These are phyloP conservation scores for Tragelaphus scriptus DNA, from an alignment of 2,113 vertebrate species.

Conservation along the genomic window DNA sequence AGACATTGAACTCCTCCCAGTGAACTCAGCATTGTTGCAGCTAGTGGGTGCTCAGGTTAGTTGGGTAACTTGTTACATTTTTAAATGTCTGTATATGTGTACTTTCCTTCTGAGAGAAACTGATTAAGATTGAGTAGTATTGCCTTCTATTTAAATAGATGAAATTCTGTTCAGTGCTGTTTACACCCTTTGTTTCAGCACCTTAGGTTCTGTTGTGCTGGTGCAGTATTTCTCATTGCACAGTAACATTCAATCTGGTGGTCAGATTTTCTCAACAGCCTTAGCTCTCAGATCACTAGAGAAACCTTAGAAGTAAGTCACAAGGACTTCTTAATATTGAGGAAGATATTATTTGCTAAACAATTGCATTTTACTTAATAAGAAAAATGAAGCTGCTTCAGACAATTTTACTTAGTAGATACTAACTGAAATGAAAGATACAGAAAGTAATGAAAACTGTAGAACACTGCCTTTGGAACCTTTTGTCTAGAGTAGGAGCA, in stretches of 20 bases:
- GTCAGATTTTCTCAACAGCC: neutral
- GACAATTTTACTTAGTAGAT: neutral
- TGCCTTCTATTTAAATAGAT: neutral
- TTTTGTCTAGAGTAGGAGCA: neutral
- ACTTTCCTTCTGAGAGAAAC: neutral
- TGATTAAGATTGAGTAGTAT: neutral
- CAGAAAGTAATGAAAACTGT: neutral
- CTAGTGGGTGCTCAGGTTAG: conserved; percentile 96
- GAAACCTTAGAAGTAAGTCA: neutral
- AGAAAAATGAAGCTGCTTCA: neutral
- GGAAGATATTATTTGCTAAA: conserved; percentile 13
- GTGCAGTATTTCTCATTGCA: neutral
- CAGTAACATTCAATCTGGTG: neutral
- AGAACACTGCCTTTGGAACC: neutral
- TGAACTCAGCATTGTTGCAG: conserved; percentile 95
- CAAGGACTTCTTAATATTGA: neutral
- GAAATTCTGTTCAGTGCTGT: neutral
- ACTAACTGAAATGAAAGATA: neutral
- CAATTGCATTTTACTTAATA: neutral
- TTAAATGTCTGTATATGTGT: neutral
- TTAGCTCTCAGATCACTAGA: neutral
- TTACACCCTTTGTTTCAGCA: neutral
- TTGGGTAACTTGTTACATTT: neutral
- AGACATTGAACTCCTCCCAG: conserved; percentile 97
- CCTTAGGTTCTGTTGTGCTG: neutral